Percentiles rank a stretch among this genome's conserved stretches.
These are phyloP conservation scores for Leucoraja ocellata DNA, from an alignment of 2,797 vertebrate genomes.

Conservation along the genomic window DNA sequence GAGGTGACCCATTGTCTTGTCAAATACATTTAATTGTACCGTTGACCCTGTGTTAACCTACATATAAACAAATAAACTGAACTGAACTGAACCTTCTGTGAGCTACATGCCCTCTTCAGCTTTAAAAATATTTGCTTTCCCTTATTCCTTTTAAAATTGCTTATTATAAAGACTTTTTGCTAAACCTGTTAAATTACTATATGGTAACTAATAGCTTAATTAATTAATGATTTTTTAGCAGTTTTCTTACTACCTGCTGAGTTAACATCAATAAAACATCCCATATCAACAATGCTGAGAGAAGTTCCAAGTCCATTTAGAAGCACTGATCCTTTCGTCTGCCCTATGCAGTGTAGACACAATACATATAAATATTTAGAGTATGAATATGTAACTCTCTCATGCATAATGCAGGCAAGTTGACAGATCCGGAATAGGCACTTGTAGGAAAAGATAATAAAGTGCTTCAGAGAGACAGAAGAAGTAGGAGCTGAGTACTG, in stretches of 20 bases:
- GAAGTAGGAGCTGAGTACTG: conserved; percentile 72
- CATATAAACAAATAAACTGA: too few relatives aligned
- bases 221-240: not conserved
- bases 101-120: not conserved
- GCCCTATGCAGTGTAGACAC: not conserved
- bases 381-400: conserved; percentile 37
- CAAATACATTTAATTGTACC: too few relatives aligned
- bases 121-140: not conserved
- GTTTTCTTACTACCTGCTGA: not conserved
- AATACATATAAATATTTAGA: conserved; percentile 39
- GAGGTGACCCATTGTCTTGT: too few relatives aligned
- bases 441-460: conserved; percentile 76
- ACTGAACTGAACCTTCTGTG: too few relatives aligned
- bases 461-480: conserved; percentile 73
- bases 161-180: not conserved
- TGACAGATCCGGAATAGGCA: conserved; percentile 67
- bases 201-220: not conserved
- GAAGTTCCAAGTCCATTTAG: not conserved
- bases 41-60: too few relatives aligned
- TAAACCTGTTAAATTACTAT: not conserved
- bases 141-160: not conserved
- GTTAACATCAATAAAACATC: not conserved
- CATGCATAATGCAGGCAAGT: conserved; percentile 40
- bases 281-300: not conserved
- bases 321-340: conserved; percentile 16